A percentile compares a stretch with the other conserved stretches of the same genome.
Conservation (phyloP, 2,888 invertebrate genomes). For the Augochlorella aurata region DNA sequence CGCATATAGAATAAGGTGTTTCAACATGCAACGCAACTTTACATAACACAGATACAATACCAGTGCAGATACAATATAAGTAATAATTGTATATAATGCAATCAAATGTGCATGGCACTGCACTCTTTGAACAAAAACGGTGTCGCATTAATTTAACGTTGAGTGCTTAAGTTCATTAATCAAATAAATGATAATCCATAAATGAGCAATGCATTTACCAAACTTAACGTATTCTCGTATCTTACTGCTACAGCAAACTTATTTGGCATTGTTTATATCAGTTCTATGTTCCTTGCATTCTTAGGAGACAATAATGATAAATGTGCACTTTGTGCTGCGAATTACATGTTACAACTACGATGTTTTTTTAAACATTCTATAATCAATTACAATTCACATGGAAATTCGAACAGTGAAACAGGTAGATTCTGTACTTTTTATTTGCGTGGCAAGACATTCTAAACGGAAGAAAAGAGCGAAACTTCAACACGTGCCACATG, state of each 20-base stretch:
- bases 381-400: slow-evolving; percentile 20
- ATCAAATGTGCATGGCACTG: slow-evolving; percentile 27
- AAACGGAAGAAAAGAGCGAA: slow-evolving; percentile 7
- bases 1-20: slow-evolving; percentile 6
- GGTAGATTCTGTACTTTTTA: slow-evolving; percentile 4
- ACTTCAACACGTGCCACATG: slow-evolving; percentile 6
- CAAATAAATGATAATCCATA: slow-evolving; percentile 23
- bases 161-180: background rate
- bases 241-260: slow-evolving; percentile 14
- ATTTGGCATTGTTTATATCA: slow-evolving; percentile 43
- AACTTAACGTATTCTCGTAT: slow-evolving; percentile 37
- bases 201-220: slow-evolving; percentile 18
- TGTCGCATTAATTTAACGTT: slow-evolving; percentile 22
- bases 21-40: slow-evolving; percentile 17
- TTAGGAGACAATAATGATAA: slow-evolving; percentile 5
- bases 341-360: slow-evolving; percentile 23
- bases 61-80: background rate
- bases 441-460: slow-evolving; percentile 9
- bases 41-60: background rate
- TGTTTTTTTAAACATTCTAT: slow-evolving; percentile 19
- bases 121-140: slow-evolving; percentile 22
- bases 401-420: slow-evolving; percentile 39
- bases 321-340: slow-evolving; percentile 30
- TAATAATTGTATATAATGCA: slow-evolving; percentile 12
- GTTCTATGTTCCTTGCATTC: slow-evolving; percentile 15